Conservation (phyloP, 2,113 vertebrate genomes). For the Mus pahari region DNA sequence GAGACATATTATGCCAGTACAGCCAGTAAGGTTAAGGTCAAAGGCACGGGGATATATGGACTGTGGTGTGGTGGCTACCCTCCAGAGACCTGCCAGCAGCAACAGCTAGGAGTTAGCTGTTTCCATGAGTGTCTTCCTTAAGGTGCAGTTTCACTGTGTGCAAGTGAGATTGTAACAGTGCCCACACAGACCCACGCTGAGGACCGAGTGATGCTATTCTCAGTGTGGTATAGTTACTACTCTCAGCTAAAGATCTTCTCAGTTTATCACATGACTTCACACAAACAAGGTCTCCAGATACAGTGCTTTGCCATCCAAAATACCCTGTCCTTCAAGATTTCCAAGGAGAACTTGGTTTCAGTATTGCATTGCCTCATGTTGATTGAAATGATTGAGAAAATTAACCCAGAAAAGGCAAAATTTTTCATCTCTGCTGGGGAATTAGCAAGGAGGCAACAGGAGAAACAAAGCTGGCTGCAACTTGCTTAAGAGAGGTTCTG, state of each 20-base stretch:
- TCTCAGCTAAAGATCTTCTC: not conserved
- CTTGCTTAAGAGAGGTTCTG: not conserved
- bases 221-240: not conserved
- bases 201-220: slow-evolving; percentile 17
- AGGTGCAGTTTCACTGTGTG: not conserved
- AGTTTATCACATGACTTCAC: not conserved
- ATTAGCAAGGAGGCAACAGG: not conserved
- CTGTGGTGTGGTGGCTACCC: no score
- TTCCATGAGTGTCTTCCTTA: not conserved
- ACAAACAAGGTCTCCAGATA: not conserved
- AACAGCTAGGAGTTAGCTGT: not conserved
- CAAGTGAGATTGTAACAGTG: not conserved
- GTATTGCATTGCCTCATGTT: not conserved
- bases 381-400: not conserved
- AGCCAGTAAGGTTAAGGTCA: not conserved
- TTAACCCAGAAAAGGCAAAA: not conserved
- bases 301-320: not conserved
- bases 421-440: not conserved
- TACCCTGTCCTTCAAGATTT: not conserved
- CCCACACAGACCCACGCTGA: not conserved
- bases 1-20: not conserved
- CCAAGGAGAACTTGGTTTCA: not conserved
- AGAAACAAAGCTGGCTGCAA: not conserved
- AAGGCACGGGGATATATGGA: not conserved
- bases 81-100: not conserved